Evolutionary conservation across 2,113 vertebrate species (phyloP).

Genomic region (Tychaedon coryphoeus): DNA sequence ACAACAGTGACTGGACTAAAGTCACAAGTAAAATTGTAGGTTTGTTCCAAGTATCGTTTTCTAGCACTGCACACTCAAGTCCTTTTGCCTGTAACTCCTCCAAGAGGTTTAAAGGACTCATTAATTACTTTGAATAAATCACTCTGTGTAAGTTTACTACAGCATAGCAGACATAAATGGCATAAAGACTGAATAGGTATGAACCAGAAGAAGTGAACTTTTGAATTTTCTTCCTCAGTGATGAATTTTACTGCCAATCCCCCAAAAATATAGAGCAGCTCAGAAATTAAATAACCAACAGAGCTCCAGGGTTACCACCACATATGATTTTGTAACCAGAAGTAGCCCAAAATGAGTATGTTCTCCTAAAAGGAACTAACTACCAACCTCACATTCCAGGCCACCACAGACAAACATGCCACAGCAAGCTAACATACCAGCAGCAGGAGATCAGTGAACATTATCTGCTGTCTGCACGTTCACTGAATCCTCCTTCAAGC

Average conservation of each 20-base stretch:
- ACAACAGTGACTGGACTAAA: not conserved
- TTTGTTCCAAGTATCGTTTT: not conserved
- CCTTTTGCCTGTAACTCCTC: not conserved
- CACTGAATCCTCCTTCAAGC: not conserved
- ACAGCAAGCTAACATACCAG: not conserved
- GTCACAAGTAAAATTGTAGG: not conserved
- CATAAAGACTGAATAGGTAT: not conserved
- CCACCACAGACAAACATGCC: not conserved
- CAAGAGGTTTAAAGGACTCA: not conserved
- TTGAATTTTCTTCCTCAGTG: not conserved
- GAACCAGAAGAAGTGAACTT: not conserved
- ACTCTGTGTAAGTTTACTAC: not conserved
- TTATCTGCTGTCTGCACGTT: accelerated
- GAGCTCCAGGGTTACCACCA: not conserved
- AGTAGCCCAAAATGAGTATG: not conserved
- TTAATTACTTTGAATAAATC: not conserved
- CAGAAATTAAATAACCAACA: not conserved
- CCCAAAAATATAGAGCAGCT: not conserved
- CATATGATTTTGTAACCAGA: not conserved
- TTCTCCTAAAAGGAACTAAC: not conserved
- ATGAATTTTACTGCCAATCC: not conserved
- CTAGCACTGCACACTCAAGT: not conserved
- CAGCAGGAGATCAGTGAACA: not conserved
- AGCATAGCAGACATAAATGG: not conserved
- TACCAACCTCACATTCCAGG: not conserved